Conservation (phyloP, 2,113 vertebrate genomes). For the Podocnemis expansa region DNA sequence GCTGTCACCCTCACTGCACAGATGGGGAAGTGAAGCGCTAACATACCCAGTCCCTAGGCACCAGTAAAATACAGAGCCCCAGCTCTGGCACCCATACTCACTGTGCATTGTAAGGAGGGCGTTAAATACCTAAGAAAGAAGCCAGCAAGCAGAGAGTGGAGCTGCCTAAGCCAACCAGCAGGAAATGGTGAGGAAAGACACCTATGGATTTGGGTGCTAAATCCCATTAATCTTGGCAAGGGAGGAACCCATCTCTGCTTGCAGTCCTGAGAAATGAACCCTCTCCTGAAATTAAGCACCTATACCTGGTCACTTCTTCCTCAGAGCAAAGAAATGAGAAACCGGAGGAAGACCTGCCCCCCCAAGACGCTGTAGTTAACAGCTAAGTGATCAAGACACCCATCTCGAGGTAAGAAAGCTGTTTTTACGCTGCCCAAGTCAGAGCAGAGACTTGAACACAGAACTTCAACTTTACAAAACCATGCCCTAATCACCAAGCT, state of each 20-base stretch:
- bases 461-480: neutral
- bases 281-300: neutral
- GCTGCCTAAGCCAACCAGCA: neutral
- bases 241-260: neutral
- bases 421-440: neutral
- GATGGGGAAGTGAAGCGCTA: neutral
- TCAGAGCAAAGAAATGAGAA: neutral
- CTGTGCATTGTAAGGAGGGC: neutral
- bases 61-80: neutral
- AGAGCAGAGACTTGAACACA: neutral
- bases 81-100: neutral
- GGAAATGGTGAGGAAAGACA: neutral
- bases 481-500: neutral
- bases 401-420: neutral
- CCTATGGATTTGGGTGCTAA: neutral
- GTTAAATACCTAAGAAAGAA: neutral
- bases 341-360: neutral
- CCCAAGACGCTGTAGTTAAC: neutral
- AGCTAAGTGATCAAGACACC: neutral
- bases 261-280: neutral
- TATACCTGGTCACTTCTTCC: neutral
- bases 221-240: neutral
- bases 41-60: neutral
- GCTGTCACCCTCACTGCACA: neutral
- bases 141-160: neutral